Conservation (phyloP, 1,140 invertebrate species). For the Drosophila tropicalis region DNA sequence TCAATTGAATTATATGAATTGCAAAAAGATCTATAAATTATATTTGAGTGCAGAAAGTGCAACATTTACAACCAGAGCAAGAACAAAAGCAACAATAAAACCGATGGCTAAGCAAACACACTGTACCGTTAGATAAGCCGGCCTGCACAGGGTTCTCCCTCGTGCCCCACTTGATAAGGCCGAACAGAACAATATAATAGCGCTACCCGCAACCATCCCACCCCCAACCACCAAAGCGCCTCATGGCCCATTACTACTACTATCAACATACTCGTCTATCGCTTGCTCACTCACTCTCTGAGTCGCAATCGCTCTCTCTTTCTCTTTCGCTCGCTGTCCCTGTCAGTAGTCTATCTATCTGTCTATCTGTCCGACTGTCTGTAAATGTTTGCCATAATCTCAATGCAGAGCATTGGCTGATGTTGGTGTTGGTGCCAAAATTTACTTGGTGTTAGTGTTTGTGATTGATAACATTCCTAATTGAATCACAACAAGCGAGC, state of each 20-base stretch:
- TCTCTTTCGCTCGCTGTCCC: not conserved
- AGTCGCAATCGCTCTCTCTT: too few species aligned
- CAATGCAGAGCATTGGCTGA: constrained; percentile 10
- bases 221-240: too few species aligned
- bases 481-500: constrained; percentile 64
- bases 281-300: not conserved
- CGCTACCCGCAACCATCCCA: not conserved
- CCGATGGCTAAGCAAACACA: constrained; percentile 54
- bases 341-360: not conserved
- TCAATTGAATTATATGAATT: not conserved
- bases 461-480: constrained; percentile 68
- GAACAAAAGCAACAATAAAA: constrained; percentile 8
- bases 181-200: constrained; percentile 10
- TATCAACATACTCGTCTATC: not conserved
- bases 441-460: constrained; percentile 10
- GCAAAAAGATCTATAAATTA: not conserved
- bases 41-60: constrained; percentile 2
- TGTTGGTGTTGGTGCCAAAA: constrained; percentile 13
- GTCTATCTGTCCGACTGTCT: constrained; percentile 7
- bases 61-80: constrained; percentile 9
- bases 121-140: constrained; percentile 47
- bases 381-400: constrained; percentile 67
- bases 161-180: constrained; percentile 61
- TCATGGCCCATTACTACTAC: not conserved
- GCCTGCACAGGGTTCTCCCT: constrained; percentile 41